Evolutionary conservation across 92 coral and sea anemone species (phyloP), one percentile per base, ranked within the genome.

Genomic region (Paragorgia papillata): DNA sequence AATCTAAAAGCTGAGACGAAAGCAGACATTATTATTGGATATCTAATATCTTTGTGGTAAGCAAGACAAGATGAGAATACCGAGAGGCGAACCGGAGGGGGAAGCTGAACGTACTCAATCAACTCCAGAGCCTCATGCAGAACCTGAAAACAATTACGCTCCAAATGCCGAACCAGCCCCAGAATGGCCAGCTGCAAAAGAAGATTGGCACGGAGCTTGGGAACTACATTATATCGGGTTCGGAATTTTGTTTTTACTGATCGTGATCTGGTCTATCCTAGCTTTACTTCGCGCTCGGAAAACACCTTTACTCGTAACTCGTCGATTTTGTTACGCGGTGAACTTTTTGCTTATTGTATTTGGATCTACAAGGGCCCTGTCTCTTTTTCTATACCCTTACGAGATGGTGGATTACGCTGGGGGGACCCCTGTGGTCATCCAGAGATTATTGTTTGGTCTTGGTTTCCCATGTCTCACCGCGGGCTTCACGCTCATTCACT

Each of bases 381-480:
- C 83, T 40, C 53, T 91, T 34, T 89, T 81, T 80, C 51, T 91
- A 24, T 92, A 86, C 63, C 97, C 97, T 4, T 91, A 91, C 74
- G 92, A 89, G 46, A 80, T 90, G 0, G 88, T 66, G 9, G 82
- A 88, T 46, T 84, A 91, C 50, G 76, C 76, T 3, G 39, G 64
- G 1, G 51, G 79, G 17, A 85, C 86, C 27, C 89, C 90, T 25
- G 40, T 86, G 46, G 90, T 90, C 91, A 29, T 92, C 2, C 64
- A 64, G 10, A 68, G 95, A 59, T 77, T 87, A 10, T 84, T 92
- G 4, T 92, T 89, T 73, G 97, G 97, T 20, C 80, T 92, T 34
- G 95, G 91, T 21, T 92, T 89, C 73, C 97, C 97, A 2, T 89
- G 97, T 73, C 86, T 91, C 27, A 89, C 84, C 31, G 88, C 97